phyloP scores from a whole-genome alignment of 2,797 vertebrate genomes.

The Falco rusticolus region DNA sequence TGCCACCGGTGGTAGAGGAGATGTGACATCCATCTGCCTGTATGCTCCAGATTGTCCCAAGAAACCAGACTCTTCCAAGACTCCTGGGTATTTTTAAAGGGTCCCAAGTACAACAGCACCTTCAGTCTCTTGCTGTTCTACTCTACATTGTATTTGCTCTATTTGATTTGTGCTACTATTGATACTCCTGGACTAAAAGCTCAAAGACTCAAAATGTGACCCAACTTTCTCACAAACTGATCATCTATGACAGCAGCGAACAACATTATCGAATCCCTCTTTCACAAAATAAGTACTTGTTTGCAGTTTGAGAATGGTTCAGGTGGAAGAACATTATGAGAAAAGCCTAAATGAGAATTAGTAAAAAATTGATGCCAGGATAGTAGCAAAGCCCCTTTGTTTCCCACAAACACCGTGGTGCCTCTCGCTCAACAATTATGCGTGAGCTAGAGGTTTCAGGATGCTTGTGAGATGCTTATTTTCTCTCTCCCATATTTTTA shows the following conservation, averaged over 20 bases:
- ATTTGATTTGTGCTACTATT: not conserved
- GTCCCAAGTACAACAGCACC: not conserved
- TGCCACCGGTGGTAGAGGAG: not conserved
- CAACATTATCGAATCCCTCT: not conserved
- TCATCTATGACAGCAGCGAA: not conserved
- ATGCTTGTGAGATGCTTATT: not conserved
- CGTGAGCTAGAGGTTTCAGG: not conserved
- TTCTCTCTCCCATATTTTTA: not conserved
- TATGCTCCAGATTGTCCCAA: not conserved
- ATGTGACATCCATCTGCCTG: not conserved
- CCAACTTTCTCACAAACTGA: not conserved
- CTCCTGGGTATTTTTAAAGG: not conserved
- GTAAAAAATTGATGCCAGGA: not conserved
- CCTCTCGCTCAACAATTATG: not conserved
- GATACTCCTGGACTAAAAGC: not conserved
- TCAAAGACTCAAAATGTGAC: not conserved
- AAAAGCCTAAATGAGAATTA: not conserved
- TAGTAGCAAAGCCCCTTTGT: not conserved
- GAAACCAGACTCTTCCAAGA: not conserved
- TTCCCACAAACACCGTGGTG: not conserved
- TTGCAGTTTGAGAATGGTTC: not conserved
- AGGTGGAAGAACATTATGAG: not conserved
- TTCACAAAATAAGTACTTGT: not conserved
- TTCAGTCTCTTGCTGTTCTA: not conserved
- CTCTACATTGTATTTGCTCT: not conserved